Percentiles rank a stretch among this genome's conserved stretches.
phyloP scores from a whole-genome alignment of 2,113 vertebrate species.

The Mesoclemmys tuberculata region DNA sequence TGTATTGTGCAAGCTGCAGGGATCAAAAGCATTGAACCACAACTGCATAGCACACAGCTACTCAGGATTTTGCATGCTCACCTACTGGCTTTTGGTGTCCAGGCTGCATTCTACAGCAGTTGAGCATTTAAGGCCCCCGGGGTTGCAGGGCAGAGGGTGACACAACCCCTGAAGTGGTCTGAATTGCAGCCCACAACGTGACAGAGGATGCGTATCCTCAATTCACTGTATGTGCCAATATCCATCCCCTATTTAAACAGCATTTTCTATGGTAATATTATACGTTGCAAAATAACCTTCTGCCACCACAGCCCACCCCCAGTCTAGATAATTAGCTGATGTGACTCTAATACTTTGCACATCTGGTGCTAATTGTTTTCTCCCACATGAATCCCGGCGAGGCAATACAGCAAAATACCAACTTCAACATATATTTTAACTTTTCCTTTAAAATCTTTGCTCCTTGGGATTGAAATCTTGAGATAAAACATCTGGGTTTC shows the following conservation, averaged over 20 bases:
- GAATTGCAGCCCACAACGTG: neutral
- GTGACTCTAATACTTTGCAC: conserved; percentile 24
- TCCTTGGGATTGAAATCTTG: conserved; percentile 67
- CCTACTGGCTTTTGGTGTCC: neutral
- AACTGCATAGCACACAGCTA: neutral
- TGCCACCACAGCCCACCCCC: neutral
- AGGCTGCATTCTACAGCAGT: neutral
- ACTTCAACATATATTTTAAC: conserved; percentile 2
- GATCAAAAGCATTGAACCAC: neutral
- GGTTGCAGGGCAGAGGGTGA: neutral
- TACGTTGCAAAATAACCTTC: neutral
- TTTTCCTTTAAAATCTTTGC: conserved; percentile 53
- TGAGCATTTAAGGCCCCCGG: too few species aligned
- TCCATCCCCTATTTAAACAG: neutral
- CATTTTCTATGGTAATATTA: neutral
- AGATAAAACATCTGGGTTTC: conserved; percentile 77
- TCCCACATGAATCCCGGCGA: conserved; percentile 37
- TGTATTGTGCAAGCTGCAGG: neutral
- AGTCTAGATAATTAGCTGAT: conserved; percentile 28
- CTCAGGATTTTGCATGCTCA: neutral
- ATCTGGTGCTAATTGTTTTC: conserved; percentile 30
- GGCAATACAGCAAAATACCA: conserved; percentile 6
- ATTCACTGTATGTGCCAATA: neutral
- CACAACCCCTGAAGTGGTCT: neutral
- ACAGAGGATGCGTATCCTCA: neutral